These are phyloP conservation scores for Chaenodraco wilsoni DNA, from an alignment of 2,797 vertebrate species.

Conservation along the genomic window DNA sequence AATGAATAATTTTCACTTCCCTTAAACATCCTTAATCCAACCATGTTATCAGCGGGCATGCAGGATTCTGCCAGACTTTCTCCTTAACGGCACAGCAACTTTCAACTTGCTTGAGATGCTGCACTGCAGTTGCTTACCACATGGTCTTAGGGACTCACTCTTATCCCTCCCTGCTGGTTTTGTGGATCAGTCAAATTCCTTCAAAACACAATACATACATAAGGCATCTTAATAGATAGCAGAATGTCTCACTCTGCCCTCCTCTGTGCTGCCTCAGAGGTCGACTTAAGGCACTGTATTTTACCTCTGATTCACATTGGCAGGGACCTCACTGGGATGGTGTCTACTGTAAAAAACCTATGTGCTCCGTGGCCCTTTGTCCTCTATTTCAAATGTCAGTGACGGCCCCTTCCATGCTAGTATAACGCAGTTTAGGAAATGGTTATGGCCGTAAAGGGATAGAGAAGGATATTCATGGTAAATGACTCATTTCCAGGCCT, in stretches of 20 bases:
- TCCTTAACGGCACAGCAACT: conserved; percentile 81
- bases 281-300: conserved; percentile 79
- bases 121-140: conserved; percentile 79
- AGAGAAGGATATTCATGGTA: conserved; percentile 70
- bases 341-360: conserved; percentile 58
- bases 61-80: conserved; percentile 85
- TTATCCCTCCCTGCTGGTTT: conserved; percentile 82
- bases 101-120: conserved; percentile 80
- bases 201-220: conserved; percentile 84
- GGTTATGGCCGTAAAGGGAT: conserved; percentile 62
- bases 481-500: conserved; percentile 70
- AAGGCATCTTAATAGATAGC: conserved; percentile 82
- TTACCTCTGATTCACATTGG: conserved; percentile 82
- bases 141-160: conserved; percentile 79
- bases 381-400: conserved; percentile 77
- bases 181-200: conserved; percentile 87
- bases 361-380: conserved; percentile 76
- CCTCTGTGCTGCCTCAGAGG: conserved; percentile 80
- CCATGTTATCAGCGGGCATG: conserved; percentile 86
- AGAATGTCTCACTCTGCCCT: conserved; percentile 80
- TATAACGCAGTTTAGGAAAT: conserved; percentile 68
- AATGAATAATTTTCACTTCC: conserved; percentile 89
- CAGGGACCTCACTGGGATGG: conserved; percentile 72
- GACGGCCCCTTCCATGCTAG: conserved; percentile 71
- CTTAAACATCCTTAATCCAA: conserved; percentile 89